Evolutionary conservation across 2,888 invertebrate species (phyloP).

Genomic region (Eristalinus sepulchralis): DNA sequence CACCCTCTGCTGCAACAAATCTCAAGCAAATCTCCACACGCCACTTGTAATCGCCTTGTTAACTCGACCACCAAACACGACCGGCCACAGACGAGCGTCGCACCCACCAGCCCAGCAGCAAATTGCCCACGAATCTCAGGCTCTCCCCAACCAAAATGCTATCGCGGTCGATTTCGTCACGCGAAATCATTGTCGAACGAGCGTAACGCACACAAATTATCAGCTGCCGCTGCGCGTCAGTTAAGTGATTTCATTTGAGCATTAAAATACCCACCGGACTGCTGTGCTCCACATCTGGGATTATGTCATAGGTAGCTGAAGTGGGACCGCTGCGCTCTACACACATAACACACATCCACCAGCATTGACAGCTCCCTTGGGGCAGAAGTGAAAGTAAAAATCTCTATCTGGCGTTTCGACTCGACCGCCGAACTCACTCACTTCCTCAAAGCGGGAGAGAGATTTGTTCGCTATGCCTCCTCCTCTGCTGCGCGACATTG

Average conservation of each 20-base stretch:
- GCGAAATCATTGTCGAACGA: constrained; percentile 68
- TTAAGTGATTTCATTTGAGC: constrained; percentile 69
- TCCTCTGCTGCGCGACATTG: background rate
- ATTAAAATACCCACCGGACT: constrained; percentile 62
- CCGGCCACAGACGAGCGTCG: constrained; percentile 9
- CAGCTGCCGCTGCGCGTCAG: constrained; percentile 64
- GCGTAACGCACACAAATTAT: constrained; percentile 71
- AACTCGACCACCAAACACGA: constrained; percentile 53
- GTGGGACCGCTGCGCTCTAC: constrained; percentile 34
- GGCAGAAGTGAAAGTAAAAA: constrained; percentile 70
- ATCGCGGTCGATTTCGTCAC: constrained; percentile 68
- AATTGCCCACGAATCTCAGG: constrained; percentile 39
- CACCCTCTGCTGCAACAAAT: constrained; percentile 4
- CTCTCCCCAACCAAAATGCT: constrained; percentile 53
- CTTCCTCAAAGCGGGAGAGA: constrained; percentile 60
- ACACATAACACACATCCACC: constrained; percentile 39
- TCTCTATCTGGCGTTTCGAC: constrained; percentile 36
- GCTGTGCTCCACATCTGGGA: constrained; percentile 57
- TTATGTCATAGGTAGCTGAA: constrained; percentile 67
- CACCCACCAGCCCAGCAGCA: constrained; percentile 20
- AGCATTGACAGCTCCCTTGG: constrained; percentile 70
- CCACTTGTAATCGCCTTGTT: constrained; percentile 58
- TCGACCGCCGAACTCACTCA: constrained; percentile 37
- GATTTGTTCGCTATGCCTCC: background rate
- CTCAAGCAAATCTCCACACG: constrained; percentile 30